These are phyloP conservation scores for Pachycephus smyrnensis DNA, from an alignment of 2,888 invertebrate species.

Conservation along the genomic window DNA sequence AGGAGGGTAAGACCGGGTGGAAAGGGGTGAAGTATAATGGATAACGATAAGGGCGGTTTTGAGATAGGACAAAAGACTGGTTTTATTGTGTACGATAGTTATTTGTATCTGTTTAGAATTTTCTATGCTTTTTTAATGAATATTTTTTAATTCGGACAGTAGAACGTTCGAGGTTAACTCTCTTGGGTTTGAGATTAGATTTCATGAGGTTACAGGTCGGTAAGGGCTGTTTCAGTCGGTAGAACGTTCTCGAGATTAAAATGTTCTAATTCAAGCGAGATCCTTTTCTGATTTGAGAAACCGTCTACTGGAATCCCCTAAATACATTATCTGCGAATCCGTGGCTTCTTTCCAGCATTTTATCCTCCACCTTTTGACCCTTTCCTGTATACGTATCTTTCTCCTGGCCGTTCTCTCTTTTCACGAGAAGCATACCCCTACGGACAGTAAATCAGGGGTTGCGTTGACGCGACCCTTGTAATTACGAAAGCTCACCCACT, in stretches of 20 bases:
- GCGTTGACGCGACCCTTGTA: slow-evolving; percentile 22
- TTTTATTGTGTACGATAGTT: not conserved
- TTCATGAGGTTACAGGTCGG: not conserved
- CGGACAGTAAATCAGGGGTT: slow-evolving; percentile 21
- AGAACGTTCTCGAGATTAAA: not conserved
- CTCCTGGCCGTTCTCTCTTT: too few relatives aligned
- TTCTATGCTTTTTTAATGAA: not conserved
- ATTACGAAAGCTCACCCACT: slow-evolving; percentile 19
- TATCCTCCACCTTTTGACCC: not conserved
- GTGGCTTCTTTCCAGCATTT: not conserved
- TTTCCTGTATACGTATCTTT: not conserved
- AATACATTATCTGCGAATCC: not conserved
- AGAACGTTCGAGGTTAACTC: too few relatives aligned
- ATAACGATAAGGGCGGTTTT: not conserved
- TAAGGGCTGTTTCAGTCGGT: not conserved
- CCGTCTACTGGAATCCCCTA: not conserved
- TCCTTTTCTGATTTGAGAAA: not conserved
- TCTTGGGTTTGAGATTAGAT: not conserved
- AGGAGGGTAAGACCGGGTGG: not conserved
- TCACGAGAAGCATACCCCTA: not conserved
- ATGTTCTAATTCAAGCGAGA: not conserved
- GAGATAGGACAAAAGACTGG: not conserved
- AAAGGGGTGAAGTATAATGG: not conserved
- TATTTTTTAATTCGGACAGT: too few relatives aligned
- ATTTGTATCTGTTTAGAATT: not conserved